Evolutionary conservation across 2,888 invertebrate genomes (phyloP).

Genomic region (Drosophila sordidapex): DNA sequence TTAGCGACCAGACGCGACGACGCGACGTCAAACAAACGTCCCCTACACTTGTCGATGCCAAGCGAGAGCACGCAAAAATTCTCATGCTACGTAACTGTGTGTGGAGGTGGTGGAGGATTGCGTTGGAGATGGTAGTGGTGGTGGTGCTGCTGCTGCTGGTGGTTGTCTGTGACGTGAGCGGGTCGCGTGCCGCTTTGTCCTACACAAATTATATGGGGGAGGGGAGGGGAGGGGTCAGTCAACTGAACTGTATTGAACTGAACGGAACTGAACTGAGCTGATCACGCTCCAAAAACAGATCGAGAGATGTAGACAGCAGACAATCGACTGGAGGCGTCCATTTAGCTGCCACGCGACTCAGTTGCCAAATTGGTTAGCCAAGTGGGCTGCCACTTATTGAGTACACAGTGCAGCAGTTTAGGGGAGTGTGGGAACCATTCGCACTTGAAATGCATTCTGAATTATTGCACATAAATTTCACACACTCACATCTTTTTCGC

Average conservation of each 20-base stretch:
- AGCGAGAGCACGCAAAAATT: slow-evolving; percentile 54
- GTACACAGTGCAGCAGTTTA: slow-evolving; percentile 34
- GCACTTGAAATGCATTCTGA: slow-evolving; percentile 57
- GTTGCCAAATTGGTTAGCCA: slow-evolving; percentile 71
- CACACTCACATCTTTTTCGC: not conserved
- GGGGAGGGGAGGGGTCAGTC: slow-evolving; percentile 60
- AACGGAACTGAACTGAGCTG: slow-evolving; percentile 51
- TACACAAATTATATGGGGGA: slow-evolving; percentile 52
- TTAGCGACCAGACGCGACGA: slow-evolving; percentile 65
- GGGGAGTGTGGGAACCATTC: slow-evolving; percentile 67
- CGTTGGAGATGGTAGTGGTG: slow-evolving; percentile 27
- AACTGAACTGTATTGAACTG: slow-evolving; percentile 57
- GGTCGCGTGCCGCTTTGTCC: slow-evolving; percentile 76
- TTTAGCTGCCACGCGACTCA: slow-evolving; percentile 57
- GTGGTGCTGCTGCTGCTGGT: not conserved
- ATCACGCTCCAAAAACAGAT: slow-evolving; percentile 71
- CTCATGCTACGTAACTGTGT: slow-evolving; percentile 39
- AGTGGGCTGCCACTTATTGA: slow-evolving; percentile 72
- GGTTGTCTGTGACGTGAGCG: slow-evolving; percentile 22
- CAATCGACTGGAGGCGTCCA: slow-evolving; percentile 62
- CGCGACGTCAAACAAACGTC: slow-evolving; percentile 59
- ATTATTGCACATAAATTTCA: slow-evolving; percentile 71
- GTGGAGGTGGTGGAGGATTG: slow-evolving; percentile 56
- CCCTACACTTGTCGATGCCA: slow-evolving; percentile 75
- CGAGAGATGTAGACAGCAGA: slow-evolving; percentile 23